A percentile compares a stretch with the other conserved stretches of the same genome.
These are phyloP conservation scores for Porites cylindrica DNA, from an alignment of 92 coral and sea anemone species.

Conservation along the genomic window DNA sequence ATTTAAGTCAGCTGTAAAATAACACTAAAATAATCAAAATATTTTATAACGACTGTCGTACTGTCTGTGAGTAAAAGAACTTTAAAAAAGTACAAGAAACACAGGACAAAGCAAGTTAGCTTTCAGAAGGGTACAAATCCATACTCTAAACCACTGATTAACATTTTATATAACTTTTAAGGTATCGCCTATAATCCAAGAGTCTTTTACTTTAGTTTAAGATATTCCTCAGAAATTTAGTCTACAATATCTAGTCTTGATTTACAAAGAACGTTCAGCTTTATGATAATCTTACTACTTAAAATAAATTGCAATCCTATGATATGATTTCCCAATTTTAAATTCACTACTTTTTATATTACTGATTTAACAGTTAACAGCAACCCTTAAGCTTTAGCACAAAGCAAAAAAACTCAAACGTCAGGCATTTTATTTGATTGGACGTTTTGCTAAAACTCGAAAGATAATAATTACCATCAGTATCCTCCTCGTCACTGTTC, in stretches of 20 bases:
- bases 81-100: background rate
- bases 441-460: background rate
- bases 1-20: background rate
- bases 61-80: background rate
- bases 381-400: background rate
- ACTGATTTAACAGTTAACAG: too few species aligned
- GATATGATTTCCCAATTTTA: background rate
- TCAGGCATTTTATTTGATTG: background rate
- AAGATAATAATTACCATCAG: constrained; percentile 53
- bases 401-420: background rate
- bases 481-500: constrained; percentile 71
- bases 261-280: too few species aligned
- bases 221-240: too few species aligned
- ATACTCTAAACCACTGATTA: too few species aligned
- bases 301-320: too few species aligned
- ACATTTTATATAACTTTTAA: too few species aligned
- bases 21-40: background rate
- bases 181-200: too few species aligned
- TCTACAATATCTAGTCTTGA: too few species aligned
- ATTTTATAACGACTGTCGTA: background rate
- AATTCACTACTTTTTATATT: too few species aligned
- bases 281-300: too few species aligned
- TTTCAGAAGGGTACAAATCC: too few species aligned
- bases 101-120: background rate
- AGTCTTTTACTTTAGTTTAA: too few species aligned